Base-by-base conservation (phyloP, 2,797 vertebrate species). In the Gouania willdenowi region DNA sequence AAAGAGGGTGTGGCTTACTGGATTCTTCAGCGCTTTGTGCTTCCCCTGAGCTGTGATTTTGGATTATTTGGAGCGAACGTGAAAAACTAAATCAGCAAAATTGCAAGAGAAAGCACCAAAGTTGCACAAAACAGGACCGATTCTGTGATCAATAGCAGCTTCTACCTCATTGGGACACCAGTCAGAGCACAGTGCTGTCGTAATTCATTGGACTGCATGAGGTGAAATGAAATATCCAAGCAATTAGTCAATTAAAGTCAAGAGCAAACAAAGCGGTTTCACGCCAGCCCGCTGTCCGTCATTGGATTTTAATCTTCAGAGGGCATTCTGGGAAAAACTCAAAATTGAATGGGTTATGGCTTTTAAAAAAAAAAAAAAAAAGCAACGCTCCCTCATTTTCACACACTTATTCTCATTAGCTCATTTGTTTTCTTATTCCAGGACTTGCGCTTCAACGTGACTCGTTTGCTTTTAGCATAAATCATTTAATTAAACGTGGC, bases 211-310 rank as follows among this genome's bases (percentile, higher is more conserved):
- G 48, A 75, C 64, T 58, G 44, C 31, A 43, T 2, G 1, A 41
- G 50, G 49, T 30, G 22, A 57, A 75, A 75, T 47, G 6, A 72
- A 74, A 72, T 22, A 72, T 54, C 46, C 55, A 6, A 53, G 46
- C 54, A 77, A 77, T 82, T 69, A 77, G 42, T 75, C 59, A 63
- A 70, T 74, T 75, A 56, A 56, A 73, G 46, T 58, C 11, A 19
- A 58, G 40, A 37, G 49, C 41, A 72, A 71, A 77, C 49, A 69
- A 49, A 63, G 48, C 55, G 58, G 53, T 71, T 75, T 62, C 37
- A 50, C 10, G 2, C 34, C 45, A 34, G 60, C 60, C 58, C 26
- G 33, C 29, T 7, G 64, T 41, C 41, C 43, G 22, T 44, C 45
- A 49, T 51, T 64, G 41, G 55, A 66, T 59, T 73, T 56, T 60